These are phyloP conservation scores for Drosophila colorata DNA, from an alignment of 2,888 invertebrate genomes.

Conservation along the genomic window DNA sequence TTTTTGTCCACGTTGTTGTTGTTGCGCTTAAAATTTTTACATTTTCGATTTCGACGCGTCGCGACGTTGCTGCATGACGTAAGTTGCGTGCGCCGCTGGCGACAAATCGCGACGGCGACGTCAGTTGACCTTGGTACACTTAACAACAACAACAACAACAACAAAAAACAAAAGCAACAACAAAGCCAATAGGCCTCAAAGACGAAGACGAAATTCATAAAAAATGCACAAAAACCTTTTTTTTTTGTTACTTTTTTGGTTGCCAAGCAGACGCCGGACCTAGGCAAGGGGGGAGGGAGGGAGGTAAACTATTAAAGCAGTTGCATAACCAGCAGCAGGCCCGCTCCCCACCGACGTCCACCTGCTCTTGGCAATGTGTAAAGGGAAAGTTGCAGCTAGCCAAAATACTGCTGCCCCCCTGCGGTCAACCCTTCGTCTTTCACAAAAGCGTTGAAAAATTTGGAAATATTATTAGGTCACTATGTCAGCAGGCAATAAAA, in stretches of 20 bases:
- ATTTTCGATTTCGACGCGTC: slow-evolving; percentile 55
- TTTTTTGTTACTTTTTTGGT: slow-evolving; percentile 28
- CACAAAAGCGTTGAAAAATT: slow-evolving; percentile 28
- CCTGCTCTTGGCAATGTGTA: not conserved
- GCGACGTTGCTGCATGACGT: slow-evolving; percentile 49
- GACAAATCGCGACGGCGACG: slow-evolving; percentile 49
- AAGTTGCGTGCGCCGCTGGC: slow-evolving; percentile 62
- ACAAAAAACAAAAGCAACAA: slow-evolving; percentile 4
- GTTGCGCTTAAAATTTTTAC: slow-evolving; percentile 47
- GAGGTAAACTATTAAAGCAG: slow-evolving; percentile 9
- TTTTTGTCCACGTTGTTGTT: slow-evolving; percentile 13
- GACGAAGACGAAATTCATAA: slow-evolving; percentile 6
- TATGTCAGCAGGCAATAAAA: slow-evolving; percentile 59
- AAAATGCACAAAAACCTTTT: slow-evolving; percentile 3
- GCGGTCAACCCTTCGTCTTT: slow-evolving; percentile 1
- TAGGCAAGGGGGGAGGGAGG: no score
- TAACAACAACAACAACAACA: slow-evolving; percentile 27
- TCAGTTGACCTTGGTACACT: slow-evolving; percentile 62
- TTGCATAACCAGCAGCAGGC: slow-evolving; percentile 47
- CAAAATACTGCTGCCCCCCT: not conserved
- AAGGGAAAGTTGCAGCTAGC: slow-evolving; percentile 50
- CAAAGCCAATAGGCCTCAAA: slow-evolving; percentile 39
- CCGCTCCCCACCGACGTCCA: not conserved
- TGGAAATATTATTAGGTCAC: slow-evolving; percentile 66
- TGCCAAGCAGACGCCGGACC: slow-evolving; percentile 41